Base-by-base conservation (phyloP, 2,113 vertebrate genomes). In the Phodopus roborovskii region DNA sequence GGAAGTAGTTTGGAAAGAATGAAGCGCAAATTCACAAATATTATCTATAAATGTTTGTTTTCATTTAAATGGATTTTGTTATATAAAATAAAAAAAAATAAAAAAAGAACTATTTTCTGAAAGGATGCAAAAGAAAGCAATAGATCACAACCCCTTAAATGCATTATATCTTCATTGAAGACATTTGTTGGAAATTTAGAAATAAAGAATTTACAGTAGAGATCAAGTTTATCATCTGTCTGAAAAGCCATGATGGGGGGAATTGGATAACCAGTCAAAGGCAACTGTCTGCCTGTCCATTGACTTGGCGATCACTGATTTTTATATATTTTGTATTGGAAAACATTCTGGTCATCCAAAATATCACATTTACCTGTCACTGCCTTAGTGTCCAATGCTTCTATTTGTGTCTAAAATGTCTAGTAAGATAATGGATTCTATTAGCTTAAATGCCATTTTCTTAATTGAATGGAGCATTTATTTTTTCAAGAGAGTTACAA, bases 401-500 rank as follows among this genome's bases (percentile, higher is more conserved):
- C 94, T 84, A 5, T 19, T 82, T 89, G 1, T 71, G 87, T 36
- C 2, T 24, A 50, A 87, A 94, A 93, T 79, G 60, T 1, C 8
- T 85, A 24, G 70, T 56, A 96, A 87, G 3, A 86, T 26, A 81
- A 92, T 85, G 20, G 22, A 5, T 84, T 45, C 81, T 83, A 85
- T 81, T 94, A 92, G 42, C 94, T 33, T 89, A 93, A 91, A 39
- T 62, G 12, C 42, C 88, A 36, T 95, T 95, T 13, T 91, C 42
- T 90, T 92, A 91, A 92, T 91, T 90, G 82, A 81, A 28, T 96
- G 26, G 16, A 95, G 88, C 36, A 97, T 94, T 77, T 77, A 94
- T 78, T 85, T 91, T 78, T 88, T 94, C 74, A 84, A 36, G 12
- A 74, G 53, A 48, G 6, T 56, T 96, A 73, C 42, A 83, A 1